Conservation (phyloP, 2,888 invertebrate genomes). For the Lymantria dispar region DNA sequence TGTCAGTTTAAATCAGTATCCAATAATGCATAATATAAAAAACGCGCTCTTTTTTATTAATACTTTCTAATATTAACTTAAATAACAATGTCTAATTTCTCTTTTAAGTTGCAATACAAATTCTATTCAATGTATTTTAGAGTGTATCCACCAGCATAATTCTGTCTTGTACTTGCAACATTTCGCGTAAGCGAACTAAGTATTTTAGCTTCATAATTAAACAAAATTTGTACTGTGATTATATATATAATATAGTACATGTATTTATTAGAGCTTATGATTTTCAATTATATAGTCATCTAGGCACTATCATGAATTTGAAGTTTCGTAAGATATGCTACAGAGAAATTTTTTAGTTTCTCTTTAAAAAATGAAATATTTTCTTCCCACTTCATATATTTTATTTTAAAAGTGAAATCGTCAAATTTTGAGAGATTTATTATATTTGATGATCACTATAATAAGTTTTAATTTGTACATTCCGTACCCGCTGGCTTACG, state of each 20-base stretch:
- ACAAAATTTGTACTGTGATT: constrained; percentile 1
- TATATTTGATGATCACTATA: neutral
- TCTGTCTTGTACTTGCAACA: neutral
- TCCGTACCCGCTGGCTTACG: neutral
- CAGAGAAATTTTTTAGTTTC: too few species aligned
- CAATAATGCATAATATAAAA: neutral
- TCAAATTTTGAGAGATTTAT: neutral
- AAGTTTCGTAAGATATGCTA: too few species aligned
- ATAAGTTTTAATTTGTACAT: neutral
- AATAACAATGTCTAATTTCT: neutral
- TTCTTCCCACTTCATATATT: too few species aligned
- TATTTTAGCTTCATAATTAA: neutral
- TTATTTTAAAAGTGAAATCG: too few species aligned
- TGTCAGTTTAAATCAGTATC: neutral
- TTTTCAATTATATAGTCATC: too few species aligned
- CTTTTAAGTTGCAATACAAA: neutral
- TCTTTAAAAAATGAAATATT: too few species aligned
- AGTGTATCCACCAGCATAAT: neutral
- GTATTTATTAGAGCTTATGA: too few species aligned
- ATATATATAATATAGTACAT: neutral
- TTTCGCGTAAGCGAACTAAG: neutral
- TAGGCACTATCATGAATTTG: too few species aligned
- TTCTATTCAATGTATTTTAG: neutral
- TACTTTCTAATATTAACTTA: neutral
- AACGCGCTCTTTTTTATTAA: neutral